phyloP scores from a whole-genome alignment of 2,797 vertebrate species.

The Columba guinea region DNA sequence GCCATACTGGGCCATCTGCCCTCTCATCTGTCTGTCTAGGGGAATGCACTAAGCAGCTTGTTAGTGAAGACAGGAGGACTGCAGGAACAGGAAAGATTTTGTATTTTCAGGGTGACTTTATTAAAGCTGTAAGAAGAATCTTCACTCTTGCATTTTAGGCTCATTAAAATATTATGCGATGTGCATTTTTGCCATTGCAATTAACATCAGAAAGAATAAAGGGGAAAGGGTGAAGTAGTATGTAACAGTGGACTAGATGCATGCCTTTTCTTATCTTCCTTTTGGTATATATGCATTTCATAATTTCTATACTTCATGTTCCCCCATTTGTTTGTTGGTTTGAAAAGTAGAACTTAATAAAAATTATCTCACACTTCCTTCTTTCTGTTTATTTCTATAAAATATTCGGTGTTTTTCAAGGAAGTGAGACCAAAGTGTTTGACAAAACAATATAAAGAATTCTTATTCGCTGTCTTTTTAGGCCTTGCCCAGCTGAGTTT shows the following conservation, averaged over 20 bases:
- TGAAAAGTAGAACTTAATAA: neutral
- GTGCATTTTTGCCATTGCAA: neutral
- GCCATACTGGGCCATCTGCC: neutral
- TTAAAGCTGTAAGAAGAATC: neutral
- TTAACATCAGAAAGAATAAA: neutral
- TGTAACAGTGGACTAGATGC: neutral
- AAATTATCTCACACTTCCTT: neutral
- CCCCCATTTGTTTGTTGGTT: neutral
- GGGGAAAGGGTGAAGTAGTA: neutral
- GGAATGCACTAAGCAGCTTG: neutral
- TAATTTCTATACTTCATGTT: neutral
- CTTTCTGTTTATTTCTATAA: neutral
- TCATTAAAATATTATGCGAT: neutral
- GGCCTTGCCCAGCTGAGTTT: neutral
- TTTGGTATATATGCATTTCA: neutral
- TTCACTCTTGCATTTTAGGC: neutral
- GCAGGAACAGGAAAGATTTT: neutral
- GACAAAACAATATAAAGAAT: neutral
- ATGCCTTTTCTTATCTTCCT: neutral
- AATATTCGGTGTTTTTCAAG: neutral
- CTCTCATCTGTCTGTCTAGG: neutral
- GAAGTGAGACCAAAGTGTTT: neutral
- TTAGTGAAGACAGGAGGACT: neutral
- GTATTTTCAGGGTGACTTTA: neutral
- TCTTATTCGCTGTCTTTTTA: neutral